Evolutionary conservation across 2,113 vertebrate species (phyloP).

Genomic region (Anoura caudifer): DNA sequence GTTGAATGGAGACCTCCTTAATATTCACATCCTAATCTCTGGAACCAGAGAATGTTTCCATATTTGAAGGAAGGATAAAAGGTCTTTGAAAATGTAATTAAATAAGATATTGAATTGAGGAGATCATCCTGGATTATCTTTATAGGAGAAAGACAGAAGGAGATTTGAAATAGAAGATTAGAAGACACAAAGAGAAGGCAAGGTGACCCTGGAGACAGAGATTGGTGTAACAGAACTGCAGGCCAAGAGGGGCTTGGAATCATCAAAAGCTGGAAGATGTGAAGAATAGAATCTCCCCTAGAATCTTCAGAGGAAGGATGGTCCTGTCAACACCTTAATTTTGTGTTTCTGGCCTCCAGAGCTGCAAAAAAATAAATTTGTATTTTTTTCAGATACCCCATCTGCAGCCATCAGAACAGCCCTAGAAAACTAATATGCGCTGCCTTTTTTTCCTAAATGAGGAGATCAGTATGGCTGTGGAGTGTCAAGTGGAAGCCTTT

Average conservation of each 20-base stretch:
- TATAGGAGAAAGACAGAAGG: not conserved
- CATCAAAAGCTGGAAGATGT: not conserved
- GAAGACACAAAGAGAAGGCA: not conserved
- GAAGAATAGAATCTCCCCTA: not conserved
- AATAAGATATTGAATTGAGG: not conserved
- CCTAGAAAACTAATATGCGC: not conserved
- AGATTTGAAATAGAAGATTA: not conserved
- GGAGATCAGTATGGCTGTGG: not conserved
- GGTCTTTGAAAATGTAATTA: not conserved
- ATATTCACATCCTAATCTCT: not conserved
- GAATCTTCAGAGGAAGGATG: not conserved
- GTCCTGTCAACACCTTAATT: not conserved
- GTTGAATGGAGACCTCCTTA: not conserved
- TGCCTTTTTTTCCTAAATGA: not conserved
- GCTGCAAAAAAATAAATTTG: not conserved
- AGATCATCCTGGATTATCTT: not conserved
- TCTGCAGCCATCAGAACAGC: not conserved
- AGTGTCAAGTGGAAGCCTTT: not conserved
- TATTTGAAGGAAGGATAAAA: not conserved
- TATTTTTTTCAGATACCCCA: not conserved
- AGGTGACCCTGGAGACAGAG: not conserved
- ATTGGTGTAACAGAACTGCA: not conserved
- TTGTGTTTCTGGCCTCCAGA: not conserved
- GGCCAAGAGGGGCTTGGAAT: not conserved
- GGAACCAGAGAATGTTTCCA: not conserved